Percentiles rank a stretch among this genome's conserved stretches.
Conservation (phyloP, 2,888 invertebrate genomes). For the Panzeria rudis region DNA sequence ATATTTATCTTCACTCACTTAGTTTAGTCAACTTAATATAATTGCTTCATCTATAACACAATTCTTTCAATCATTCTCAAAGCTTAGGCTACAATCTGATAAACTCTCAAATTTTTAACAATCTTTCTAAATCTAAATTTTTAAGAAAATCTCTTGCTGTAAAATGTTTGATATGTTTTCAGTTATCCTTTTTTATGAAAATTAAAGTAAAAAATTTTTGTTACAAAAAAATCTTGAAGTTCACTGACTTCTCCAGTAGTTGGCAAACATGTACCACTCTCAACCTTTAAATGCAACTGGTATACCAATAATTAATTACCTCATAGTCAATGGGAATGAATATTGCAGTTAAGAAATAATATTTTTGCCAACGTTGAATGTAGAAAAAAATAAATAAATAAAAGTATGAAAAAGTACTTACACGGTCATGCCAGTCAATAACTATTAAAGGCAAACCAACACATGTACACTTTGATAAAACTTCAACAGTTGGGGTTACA, state of each 20-base stretch:
- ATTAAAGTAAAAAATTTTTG: no score
- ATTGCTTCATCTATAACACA: no score
- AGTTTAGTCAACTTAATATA: no score
- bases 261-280: conserved; percentile 7
- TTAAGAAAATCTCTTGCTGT: no score
- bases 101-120: no score
- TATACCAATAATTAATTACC: conserved; percentile 26
- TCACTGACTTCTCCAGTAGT: conserved; percentile 5
- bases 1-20: no score
- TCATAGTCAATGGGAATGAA: conserved; percentile 27
- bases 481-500: background rate
- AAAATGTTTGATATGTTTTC: no score
- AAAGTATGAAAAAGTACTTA: conserved; percentile 7
- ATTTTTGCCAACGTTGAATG: conserved; percentile 27
- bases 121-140: no score
- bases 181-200: no score
- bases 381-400: background rate
- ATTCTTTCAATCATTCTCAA: no score
- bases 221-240: no score
- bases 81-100: no score
- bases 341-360: conserved; percentile 29
- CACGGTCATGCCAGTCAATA: conserved; percentile 47
- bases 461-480: background rate
- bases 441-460: conserved; percentile 24
- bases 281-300: conserved; percentile 45